These are phyloP conservation scores for Drosophila nigricruria DNA, from an alignment of 2,888 invertebrate genomes.

Conservation along the genomic window DNA sequence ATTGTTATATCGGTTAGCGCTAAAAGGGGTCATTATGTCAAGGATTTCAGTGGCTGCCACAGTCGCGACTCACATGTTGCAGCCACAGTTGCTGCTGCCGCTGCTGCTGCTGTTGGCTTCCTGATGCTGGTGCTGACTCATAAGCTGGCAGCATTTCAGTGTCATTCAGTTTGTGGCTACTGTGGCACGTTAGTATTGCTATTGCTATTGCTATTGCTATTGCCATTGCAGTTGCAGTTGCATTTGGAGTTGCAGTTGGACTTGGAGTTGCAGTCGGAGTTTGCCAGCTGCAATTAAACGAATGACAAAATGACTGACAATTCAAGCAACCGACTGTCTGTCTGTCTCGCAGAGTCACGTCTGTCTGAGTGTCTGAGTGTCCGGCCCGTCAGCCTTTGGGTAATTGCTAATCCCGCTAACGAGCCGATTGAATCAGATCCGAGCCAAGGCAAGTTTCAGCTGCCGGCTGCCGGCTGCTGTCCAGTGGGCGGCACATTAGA, in stretches of 20 bases:
- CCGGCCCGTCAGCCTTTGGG: constrained; percentile 59
- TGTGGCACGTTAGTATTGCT: constrained; percentile 5
- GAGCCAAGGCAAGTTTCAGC: constrained; percentile 15
- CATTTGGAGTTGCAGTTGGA: constrained; percentile 11
- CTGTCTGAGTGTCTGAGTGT: constrained; percentile 27
- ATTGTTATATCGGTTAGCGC: constrained; percentile 71
- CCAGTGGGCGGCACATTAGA: constrained; percentile 80
- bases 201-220: too few species aligned
- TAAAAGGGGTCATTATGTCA: constrained; percentile 83
- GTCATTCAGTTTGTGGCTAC: constrained; percentile 51
- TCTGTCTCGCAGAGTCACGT: neutral
- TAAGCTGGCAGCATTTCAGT: constrained; percentile 40
- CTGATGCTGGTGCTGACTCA: constrained; percentile 61
- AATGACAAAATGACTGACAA: constrained; percentile 80
- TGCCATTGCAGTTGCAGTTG: too few species aligned
- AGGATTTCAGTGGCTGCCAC: constrained; percentile 69
- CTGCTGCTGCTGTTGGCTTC: constrained; percentile 57
- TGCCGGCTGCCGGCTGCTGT: constrained; percentile 31
- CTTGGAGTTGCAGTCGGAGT: constrained; percentile 28
- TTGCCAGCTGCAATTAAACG: constrained; percentile 76
- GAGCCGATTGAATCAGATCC: constrained; percentile 60
- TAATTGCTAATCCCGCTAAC: constrained; percentile 80
- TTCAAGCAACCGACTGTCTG: constrained; percentile 45
- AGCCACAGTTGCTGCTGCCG: constrained; percentile 30
- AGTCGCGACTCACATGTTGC: constrained; percentile 12